phyloP scores from a whole-genome alignment of 2,797 vertebrate species.

The Neosilurus hyrtlii region DNA sequence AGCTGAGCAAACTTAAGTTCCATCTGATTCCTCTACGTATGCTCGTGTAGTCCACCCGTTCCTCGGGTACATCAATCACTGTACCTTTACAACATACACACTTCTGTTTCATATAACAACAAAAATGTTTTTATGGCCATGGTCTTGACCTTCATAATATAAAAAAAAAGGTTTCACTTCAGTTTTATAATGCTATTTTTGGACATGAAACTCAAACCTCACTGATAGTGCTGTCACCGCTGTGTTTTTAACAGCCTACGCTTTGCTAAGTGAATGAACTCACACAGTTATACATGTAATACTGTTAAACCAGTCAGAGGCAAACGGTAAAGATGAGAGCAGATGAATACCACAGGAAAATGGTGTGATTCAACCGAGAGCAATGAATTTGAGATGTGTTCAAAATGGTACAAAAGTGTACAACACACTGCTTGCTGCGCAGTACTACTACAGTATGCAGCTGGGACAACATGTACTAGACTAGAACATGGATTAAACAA shows the following conservation, averaged over 20 bases:
- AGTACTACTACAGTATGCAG: too few relatives aligned
- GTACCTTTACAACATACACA: not conserved
- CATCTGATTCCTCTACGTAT: constrained; percentile 28
- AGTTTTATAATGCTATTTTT: not conserved
- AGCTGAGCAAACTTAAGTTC: constrained; percentile 37
- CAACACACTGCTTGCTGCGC: too few relatives aligned
- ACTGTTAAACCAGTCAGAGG: not conserved
- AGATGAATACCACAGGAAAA: not conserved
- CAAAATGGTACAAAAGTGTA: too few relatives aligned
- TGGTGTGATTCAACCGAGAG: not conserved
- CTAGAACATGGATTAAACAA: too few relatives aligned
- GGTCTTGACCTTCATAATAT: not conserved
- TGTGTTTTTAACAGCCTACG: not conserved
- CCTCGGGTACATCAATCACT: not conserved
- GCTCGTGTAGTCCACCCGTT: not conserved
- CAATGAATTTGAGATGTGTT: too few relatives aligned
- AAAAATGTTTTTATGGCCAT: not conserved
- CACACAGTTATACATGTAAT: not conserved
- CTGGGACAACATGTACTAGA: too few relatives aligned
- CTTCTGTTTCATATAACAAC: not conserved
- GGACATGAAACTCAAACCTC: not conserved
- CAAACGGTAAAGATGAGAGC: not conserved
- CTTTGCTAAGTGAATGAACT: constrained; percentile 54
- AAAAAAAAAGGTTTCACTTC: constrained; percentile 5
- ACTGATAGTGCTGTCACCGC: not conserved